These are phyloP conservation scores for honey bee (Apis mellifera) DNA, from an alignment of 1,140 invertebrate species.

Conservation along the genomic window Amel_HAv3.1 CM009940.2:6886001-6886500, in stretches of 20 bases:
- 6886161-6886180: background rate
- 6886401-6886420: conserved; percentile 68
- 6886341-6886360: conserved; percentile 22
- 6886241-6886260: background rate
- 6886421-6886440: conserved; percentile 74
- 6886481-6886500: conserved; percentile 54
- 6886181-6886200: background rate
- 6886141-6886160: no score
- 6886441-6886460: conserved; percentile 75
- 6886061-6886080: conserved; percentile 39
- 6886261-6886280: no score
- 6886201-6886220: conserved; percentile 11
- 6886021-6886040: conserved; percentile 9
- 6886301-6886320: conserved; percentile 29
- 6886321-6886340: conserved; percentile 34
- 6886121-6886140: background rate
- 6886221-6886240: no score
- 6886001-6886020: background rate
- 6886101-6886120: conserved; percentile 2
- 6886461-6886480: conserved; percentile 58
- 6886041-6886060: background rate
- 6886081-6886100: conserved; percentile 46
- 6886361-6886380: conserved; percentile 56
- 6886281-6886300: conserved; percentile 1
- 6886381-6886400: conserved; percentile 71